A percentile compares a stretch with the other conserved stretches of the same genome.
These are phyloP conservation scores for Rallus limicola DNA, from an alignment of 2,113 vertebrate genomes.

Conservation along the genomic window DNA sequence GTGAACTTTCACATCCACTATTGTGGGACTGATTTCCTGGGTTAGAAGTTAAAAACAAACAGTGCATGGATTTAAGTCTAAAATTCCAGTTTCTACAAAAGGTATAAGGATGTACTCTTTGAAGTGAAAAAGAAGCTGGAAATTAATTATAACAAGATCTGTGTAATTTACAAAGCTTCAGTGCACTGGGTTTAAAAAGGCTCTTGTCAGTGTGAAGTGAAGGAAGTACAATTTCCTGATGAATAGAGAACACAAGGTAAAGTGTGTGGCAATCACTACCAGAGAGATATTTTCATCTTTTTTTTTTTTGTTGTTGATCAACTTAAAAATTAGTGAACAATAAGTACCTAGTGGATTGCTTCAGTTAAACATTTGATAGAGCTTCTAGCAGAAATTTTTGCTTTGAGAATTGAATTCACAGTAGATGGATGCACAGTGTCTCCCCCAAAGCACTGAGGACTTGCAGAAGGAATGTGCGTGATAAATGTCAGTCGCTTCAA, in stretches of 20 bases:
- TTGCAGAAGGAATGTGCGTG: background rate
- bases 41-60: background rate
- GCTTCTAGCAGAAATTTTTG: background rate
- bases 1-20: background rate
- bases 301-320: conserved; percentile 40
- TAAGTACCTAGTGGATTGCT: background rate
- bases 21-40: background rate
- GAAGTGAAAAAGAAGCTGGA: conserved; percentile 11
- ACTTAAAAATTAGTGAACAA: conserved; percentile 60
- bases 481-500: background rate
- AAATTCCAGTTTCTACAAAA: background rate
- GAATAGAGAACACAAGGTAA: conserved; percentile 24
- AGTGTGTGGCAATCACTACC: conserved; percentile 43
- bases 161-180: conserved; percentile 55
- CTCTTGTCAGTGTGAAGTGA: conserved; percentile 63
- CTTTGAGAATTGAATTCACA: background rate
- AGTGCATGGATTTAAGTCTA: background rate
- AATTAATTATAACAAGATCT: conserved; percentile 64
- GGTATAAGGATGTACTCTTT: background rate
- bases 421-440: background rate
- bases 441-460: background rate
- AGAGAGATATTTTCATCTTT: background rate
- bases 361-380: conserved; percentile 33
- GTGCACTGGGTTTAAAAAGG: conserved; percentile 50
- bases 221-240: conserved; percentile 71